Base-by-base conservation (phyloP, 2,888 invertebrate genomes). In the Lasioglossum zephyrum region DNA sequence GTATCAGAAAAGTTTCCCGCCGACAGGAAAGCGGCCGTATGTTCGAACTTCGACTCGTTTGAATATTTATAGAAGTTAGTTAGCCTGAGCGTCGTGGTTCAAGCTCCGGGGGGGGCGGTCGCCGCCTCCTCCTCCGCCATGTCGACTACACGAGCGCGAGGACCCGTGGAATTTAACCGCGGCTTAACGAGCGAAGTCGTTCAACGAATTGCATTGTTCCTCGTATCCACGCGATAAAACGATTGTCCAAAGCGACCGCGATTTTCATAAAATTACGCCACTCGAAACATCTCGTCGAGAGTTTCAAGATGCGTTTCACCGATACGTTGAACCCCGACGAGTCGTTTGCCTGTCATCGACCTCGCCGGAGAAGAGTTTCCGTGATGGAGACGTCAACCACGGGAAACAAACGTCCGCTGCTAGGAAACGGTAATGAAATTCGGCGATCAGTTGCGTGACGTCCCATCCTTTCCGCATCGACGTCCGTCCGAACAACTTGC, bases 391-490 rank as follows among this genome's bases (percentile, higher is more conserved):
- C 84, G 79, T 86, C 84, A 78, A 73, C 79, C 80, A 79, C 76
- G 72, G 81, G 85, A 88, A 89, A 89, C 79, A 85, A 84, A 80
- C 78, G 90, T 77, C 74, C 77, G 87, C 90, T 85, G 90, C 90
- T 89, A 83, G 88, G 89, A 87, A 77, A 89, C 84, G 86, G 81
- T 90, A 90, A 90, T 90, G 87, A 90, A 88, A 90, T 90, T 90
- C 85, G 72, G 79, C 84, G 75, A 81, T 73, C 84, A 72, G 77
- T 88, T 84, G 88, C 90, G 86, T 90, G 90, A 78, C 77, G 69
- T 66, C 26, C 63, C 16, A 88, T 81, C 77, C 82, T 82, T 88
- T 49, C 72, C 75, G 75, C 36, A 83, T 79, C 83, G 75, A 76
- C 73, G 39, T 60, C 47, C 69, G 44, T 41, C 26, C 77, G 60